Conservation (phyloP, 2,113 vertebrate genomes). For the Todiramphus saurophagus region DNA sequence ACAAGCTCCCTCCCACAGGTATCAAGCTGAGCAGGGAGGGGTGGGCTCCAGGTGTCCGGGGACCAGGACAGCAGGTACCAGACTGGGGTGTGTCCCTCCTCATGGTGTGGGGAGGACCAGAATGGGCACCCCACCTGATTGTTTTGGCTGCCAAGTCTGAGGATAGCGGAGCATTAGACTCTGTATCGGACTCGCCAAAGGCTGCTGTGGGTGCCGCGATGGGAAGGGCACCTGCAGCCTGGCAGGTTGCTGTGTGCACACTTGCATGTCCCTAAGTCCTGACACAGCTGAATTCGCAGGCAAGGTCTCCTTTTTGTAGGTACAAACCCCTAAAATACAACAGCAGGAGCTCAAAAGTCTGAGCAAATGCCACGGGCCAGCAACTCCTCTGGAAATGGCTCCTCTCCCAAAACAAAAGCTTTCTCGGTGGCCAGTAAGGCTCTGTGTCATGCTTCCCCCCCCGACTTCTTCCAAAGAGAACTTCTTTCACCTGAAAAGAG, state of each 20-base stretch:
- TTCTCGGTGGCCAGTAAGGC: neutral
- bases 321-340: neutral
- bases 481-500: neutral
- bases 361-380: neutral
- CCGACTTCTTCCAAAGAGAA: neutral
- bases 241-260: too few species aligned
- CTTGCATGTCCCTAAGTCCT: neutral
- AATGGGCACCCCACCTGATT: rapidly evolving
- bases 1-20: neutral
- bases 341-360: neutral
- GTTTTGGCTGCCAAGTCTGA: neutral
- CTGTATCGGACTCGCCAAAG: neutral
- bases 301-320: neutral
- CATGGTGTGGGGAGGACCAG: neutral
- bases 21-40: neutral
- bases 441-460: rapidly evolving
- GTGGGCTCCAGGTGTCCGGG: neutral
- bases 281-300: neutral
- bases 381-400: neutral
- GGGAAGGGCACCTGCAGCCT: neutral
- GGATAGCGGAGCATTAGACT: neutral
- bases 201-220: neutral
- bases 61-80: neutral
- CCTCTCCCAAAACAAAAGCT: neutral
- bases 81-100: too few species aligned